Conservation (phyloP, 1,140 invertebrate genomes). For the Cydia splendana region DNA sequence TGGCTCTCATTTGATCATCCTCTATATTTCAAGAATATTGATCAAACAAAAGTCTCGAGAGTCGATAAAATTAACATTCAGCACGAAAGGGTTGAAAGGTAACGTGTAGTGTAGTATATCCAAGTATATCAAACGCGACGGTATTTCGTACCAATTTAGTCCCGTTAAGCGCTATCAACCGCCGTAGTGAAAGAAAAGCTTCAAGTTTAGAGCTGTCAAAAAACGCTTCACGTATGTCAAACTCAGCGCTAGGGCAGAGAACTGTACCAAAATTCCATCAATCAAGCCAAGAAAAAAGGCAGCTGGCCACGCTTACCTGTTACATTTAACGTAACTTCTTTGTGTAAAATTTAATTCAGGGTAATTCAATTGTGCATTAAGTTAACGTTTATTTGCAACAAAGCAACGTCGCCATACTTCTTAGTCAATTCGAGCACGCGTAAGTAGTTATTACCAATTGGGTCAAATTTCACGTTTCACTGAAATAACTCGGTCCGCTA, state of each 20-base stretch:
- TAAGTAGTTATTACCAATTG: not conserved
- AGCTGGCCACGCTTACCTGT: not conserved
- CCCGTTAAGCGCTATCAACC: not conserved
- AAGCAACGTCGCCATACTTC: not conserved
- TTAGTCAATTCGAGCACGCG: not conserved
- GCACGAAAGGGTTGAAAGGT: no score
- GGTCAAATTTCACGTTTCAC: slow-evolving; percentile 25
- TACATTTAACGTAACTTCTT: not conserved
- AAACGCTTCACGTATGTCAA: not conserved
- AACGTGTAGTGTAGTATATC: no score
- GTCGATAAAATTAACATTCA: no score
- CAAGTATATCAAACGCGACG: not conserved
- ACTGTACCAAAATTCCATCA: not conserved
- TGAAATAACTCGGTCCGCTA: slow-evolving; percentile 14
- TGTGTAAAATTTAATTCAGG: not conserved
- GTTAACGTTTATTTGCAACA: not conserved
- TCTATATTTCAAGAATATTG: no score
- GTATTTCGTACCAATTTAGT: not conserved
- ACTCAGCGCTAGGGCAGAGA: not conserved
- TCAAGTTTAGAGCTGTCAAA: slow-evolving; percentile 6
- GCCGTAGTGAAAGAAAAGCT: not conserved
- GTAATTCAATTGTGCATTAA: not conserved
- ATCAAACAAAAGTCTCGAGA: no score
- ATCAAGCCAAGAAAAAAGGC: not conserved
- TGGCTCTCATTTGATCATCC: no score